Conservation (phyloP, 2,888 invertebrate genomes). For the Horisme vitalbata region DNA sequence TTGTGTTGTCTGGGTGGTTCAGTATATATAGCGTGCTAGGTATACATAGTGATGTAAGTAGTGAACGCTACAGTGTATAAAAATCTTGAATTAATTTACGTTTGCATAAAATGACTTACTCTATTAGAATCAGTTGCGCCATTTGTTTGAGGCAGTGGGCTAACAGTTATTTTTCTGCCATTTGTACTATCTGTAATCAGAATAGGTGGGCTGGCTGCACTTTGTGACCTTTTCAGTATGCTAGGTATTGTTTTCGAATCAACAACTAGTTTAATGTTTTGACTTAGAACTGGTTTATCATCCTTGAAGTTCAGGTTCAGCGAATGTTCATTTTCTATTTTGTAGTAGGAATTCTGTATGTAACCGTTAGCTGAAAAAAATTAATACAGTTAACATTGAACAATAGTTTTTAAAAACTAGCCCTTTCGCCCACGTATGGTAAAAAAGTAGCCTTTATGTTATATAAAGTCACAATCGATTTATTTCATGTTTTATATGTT, state of each 20-base stretch:
- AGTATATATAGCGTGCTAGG: too few species aligned
- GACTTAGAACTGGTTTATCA: slow-evolving; percentile 43
- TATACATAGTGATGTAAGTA: too few species aligned
- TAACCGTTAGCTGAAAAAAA: slow-evolving; percentile 51
- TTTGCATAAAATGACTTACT: slow-evolving; percentile 8
- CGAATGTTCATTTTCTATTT: slow-evolving; percentile 70
- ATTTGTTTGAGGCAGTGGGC: slow-evolving; percentile 50
- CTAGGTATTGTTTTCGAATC: slow-evolving; percentile 60
- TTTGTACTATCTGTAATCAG: slow-evolving; percentile 57
- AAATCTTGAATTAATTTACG: too few species aligned
- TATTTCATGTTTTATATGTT: too few species aligned
- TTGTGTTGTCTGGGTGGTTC: too few species aligned
- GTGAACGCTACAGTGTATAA: too few species aligned
- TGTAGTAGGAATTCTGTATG: slow-evolving; percentile 60
- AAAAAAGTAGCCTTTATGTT: too few species aligned
- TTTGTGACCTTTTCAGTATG: slow-evolving; percentile 52
- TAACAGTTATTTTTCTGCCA: slow-evolving; percentile 56
- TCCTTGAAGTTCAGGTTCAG: slow-evolving; percentile 43
- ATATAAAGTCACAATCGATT: too few species aligned
- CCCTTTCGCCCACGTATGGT: too few species aligned
- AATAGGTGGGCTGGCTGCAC: slow-evolving; percentile 41
- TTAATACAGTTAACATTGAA: too few species aligned
- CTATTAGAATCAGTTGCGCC: slow-evolving; percentile 40
- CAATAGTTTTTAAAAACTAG: too few species aligned
- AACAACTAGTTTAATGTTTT: slow-evolving; percentile 50